Conservation (phyloP, 2,797 vertebrate genomes). For the Petrocephalus sullivani region DNA sequence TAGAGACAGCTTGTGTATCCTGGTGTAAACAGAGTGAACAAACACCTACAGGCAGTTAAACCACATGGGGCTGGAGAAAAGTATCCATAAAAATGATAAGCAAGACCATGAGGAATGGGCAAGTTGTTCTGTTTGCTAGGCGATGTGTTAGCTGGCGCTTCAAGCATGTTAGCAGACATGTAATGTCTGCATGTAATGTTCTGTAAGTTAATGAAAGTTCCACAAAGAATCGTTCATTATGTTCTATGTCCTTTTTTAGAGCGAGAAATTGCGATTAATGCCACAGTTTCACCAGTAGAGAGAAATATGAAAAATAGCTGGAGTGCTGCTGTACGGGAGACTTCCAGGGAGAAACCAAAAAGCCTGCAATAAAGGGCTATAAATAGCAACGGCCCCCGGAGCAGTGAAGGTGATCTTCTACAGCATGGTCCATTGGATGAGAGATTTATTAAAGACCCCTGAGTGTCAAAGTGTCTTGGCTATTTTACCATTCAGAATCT, state of each 20-base stretch:
- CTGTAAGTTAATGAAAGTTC: neutral
- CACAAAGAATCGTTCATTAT: neutral
- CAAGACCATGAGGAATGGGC: neutral
- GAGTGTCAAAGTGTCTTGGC: neutral
- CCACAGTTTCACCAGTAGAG: neutral
- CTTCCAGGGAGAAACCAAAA: neutral
- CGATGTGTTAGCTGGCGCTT: neutral
- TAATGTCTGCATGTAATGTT: neutral
- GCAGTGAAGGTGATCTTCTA: neutral
- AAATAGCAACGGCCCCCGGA: neutral
- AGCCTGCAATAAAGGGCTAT: neutral
- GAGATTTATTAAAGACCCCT: neutral
- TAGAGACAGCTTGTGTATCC: neutral
- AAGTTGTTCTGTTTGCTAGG: neutral
- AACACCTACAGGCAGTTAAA: neutral
- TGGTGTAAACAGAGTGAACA: neutral
- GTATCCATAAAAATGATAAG: neutral
- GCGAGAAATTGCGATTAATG: neutral
- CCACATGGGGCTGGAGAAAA: neutral
- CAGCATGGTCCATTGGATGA: neutral
- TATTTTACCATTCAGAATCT: neutral
- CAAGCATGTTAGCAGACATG: neutral
- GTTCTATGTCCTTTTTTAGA: neutral
- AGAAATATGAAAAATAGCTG: neutral
- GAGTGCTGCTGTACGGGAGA: neutral